phyloP scores from a whole-genome alignment of 2,113 vertebrate species.

The Pluvialis apricaria region DNA sequence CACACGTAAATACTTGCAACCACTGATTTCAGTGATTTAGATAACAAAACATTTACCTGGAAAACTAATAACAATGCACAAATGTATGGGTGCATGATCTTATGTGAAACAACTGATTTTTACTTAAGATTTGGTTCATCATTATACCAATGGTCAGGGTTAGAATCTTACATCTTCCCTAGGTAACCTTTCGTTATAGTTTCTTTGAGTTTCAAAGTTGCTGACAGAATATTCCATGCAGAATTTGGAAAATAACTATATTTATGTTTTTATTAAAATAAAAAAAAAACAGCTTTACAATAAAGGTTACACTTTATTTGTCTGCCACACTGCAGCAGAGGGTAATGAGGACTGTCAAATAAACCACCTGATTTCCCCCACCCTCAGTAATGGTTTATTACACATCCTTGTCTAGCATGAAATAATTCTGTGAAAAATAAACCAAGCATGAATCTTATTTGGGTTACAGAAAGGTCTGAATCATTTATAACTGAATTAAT shows the following conservation, averaged over 20 bases:
- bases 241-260: not conserved
- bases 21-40: not conserved
- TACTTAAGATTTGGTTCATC: not conserved
- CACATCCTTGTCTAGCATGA: not conserved
- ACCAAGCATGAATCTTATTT: slow-evolving; percentile 23
- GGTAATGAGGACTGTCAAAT: not conserved
- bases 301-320: not conserved
- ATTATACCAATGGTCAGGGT: not conserved
- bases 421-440: slow-evolving; percentile 27
- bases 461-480: slow-evolving; percentile 51
- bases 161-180: not conserved
- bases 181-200: not conserved
- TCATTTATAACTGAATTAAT: slow-evolving; percentile 56
- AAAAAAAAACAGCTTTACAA: not conserved
- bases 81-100: fast-evolving
- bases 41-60: not conserved
- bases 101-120: not conserved
- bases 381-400: not conserved
- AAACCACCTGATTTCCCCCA: not conserved
- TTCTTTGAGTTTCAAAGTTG: not conserved
- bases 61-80: not conserved
- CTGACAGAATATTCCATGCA: not conserved
- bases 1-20: not conserved
- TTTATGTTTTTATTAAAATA: not conserved
- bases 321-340: not conserved